Base-by-base conservation (phyloP, 1,140 invertebrate species). In the Bombus vancouverensis region DNA sequence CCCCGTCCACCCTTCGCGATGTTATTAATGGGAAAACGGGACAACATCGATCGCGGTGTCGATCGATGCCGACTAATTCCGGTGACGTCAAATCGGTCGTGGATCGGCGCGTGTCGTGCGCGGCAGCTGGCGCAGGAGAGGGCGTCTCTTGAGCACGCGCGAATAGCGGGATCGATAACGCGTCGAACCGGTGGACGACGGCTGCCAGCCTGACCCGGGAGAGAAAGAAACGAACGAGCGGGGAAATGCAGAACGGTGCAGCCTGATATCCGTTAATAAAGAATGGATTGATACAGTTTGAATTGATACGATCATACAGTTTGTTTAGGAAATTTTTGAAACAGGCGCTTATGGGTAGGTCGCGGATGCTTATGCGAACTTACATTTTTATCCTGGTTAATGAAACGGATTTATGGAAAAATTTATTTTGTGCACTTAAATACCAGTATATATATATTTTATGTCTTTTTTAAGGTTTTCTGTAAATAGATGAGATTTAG, bases 111-210 rank as follows among this genome's bases (percentile, higher is more conserved):
- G 84, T 75, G 86, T 86, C 79, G 89, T 53, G 86, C 88, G 66
- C 47, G 79, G 76, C 79, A 77, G 87, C 32, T 80, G 88, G 77
- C 81, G 78, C 76, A 71, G 62, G 68, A 80, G 86, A 89, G 87
- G 90, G 86, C 85, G 86, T 88, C 87, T 92, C 74, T 89, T 81
- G 92, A 91, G 92, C 93, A 94, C 89, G 93, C 93, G 93, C 93
- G 76, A 84, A 82, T 81, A 13, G 34, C 34, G 37, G 87, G 85
- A 94, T 94, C 93, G 93, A 94, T 94, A 94, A 72, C 76, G 72
- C 85, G 83, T 81, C 77, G 74, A 85, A 85, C 72, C 82, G 80
- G 70, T 78, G 81, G 86, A 39, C 81, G 79, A 15, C 22, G 47
- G 59, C 44, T 44, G n/a, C 2, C n/a, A 53, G 44, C 70, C 74